A percentile compares a stretch with the other conserved stretches of the same genome.
Evolutionary conservation across 2,888 invertebrate species (phyloP).

Genomic region (Eristalis pertinax): DNA sequence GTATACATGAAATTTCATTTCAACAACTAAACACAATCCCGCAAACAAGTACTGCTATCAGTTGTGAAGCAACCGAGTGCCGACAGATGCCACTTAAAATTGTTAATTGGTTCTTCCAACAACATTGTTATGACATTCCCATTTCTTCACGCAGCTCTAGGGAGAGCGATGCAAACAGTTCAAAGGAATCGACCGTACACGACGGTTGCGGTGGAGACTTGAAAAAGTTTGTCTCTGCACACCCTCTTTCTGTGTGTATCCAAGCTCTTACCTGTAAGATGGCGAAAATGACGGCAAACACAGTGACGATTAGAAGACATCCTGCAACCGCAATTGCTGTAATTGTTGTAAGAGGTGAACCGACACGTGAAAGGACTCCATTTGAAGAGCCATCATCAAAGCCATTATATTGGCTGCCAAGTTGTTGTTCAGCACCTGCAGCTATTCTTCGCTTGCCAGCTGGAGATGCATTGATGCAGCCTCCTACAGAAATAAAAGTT

Average conservation of each 20-base stretch:
- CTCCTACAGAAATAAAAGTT: constrained; percentile 82
- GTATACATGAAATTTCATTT: not conserved
- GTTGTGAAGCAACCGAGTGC: not conserved
- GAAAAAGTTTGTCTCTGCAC: not conserved
- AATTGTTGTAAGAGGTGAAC: constrained; percentile 84
- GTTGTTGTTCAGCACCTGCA: constrained; percentile 82
- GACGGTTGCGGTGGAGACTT: not conserved
- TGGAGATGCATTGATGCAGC: constrained; percentile 88
- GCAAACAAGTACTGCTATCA: not conserved
- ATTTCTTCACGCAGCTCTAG: constrained; percentile 10
- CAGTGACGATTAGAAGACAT: constrained; percentile 86
- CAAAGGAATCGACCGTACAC: not conserved
- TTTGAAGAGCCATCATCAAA: constrained; percentile 73
- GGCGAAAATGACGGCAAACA: constrained; percentile 88
- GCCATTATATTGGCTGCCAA: constrained; percentile 75
- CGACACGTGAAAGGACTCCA: constrained; percentile 78
- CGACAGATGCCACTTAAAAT: constrained; percentile 48
- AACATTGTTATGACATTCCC: constrained; percentile 43
- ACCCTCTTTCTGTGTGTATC: constrained; percentile 6
- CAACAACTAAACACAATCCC: not conserved
- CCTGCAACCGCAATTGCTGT: constrained; percentile 86
- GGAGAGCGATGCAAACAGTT: not conserved
- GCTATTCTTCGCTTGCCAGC: constrained; percentile 89
- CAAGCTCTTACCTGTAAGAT: constrained; percentile 85
- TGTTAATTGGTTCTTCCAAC: constrained; percentile 61